Evolutionary conservation across 37 sponge, comb jelly and placozoan genomes (phyloP), one percentile per base, ranked within the genome.

Genomic region (Bolinopsis microptera): DNA sequence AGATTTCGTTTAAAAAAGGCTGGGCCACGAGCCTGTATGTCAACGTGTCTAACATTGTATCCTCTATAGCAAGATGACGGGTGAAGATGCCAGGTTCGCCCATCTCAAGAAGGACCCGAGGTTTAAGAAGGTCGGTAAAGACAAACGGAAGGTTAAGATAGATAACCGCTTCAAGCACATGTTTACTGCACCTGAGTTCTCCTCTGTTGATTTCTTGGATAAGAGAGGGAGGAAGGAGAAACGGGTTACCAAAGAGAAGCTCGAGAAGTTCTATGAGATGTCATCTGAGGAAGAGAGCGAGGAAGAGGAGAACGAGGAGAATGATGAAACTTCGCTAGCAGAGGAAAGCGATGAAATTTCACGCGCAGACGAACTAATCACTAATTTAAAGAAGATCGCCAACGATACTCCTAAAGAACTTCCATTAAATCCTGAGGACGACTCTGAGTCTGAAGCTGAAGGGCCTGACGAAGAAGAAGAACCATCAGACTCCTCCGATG

Each of bases 161-260:
- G 90, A 86, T 48, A 86, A 86, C 90, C 40, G 90, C 1, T 86
- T 86, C 26, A 39, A 86, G 61, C 90, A 86, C 90, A 86, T 86
- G 90, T 86, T 86, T 27, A 86, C 90, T 18, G 90, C 41, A 13
- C 90, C 90, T 26, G 61, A 41, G 61, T 86, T 86, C 24, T 23
- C 41, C 26, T 86, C 90, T 16, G 90, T 86, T 8, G 90, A 86
- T 30, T 86, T 86, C 31, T 8, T 86, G 27, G 90, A 86, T 23
- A 27, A 41, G 25, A 35, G 90, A 27, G 90, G 90, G 23, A 35
- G 90, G 61, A 86, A 86, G 61, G 90, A 86, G 90, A 86, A 86
- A 25, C 61, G n/a, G 27, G 90, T 86, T 40, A 41, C 90, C 36
- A 38, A 34, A 48, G 90, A 86, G 30, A 86, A 86, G 27, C 61